phyloP scores from a whole-genome alignment of 2,797 vertebrate genomes.

The Buceros bicornis region DNA sequence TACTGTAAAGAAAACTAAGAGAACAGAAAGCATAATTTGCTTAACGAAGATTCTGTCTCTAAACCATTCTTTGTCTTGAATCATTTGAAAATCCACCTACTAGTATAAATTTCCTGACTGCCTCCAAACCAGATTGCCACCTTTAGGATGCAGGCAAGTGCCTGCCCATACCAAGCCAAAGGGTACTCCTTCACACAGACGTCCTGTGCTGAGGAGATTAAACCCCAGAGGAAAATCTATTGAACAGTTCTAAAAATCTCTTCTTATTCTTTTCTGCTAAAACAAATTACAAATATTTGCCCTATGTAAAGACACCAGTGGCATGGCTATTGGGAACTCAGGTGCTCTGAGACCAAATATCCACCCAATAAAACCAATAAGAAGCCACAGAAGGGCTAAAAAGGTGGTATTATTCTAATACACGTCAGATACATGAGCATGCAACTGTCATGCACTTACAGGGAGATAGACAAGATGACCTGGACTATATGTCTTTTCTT shows the following conservation, averaged over 20 bases:
- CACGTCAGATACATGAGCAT: background rate
- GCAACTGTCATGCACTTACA: background rate
- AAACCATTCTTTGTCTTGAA: background rate
- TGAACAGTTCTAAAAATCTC: background rate
- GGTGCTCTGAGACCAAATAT: background rate
- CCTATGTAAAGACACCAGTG: background rate
- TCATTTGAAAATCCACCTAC: background rate
- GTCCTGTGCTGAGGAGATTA: background rate
- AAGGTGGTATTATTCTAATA: background rate
- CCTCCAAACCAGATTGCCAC: background rate
- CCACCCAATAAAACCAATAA: background rate
- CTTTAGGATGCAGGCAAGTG: background rate
- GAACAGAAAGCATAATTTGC: background rate
- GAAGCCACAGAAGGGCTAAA: background rate
- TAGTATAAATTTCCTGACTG: background rate
- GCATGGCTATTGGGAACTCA: background rate
- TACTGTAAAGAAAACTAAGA: background rate
- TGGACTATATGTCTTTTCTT: background rate
- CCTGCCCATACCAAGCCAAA: background rate
- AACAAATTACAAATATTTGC: constrained; percentile 9
- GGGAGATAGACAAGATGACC: constrained; percentile 30
- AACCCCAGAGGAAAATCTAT: background rate
- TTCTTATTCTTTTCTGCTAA: constrained; percentile 29
- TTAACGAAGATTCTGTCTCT: background rate
- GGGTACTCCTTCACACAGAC: background rate